Evolutionary conservation across 2,888 invertebrate genomes (phyloP), one percentile per base, ranked within the genome.

Genomic region (Iphiclides podalirius): DNA sequence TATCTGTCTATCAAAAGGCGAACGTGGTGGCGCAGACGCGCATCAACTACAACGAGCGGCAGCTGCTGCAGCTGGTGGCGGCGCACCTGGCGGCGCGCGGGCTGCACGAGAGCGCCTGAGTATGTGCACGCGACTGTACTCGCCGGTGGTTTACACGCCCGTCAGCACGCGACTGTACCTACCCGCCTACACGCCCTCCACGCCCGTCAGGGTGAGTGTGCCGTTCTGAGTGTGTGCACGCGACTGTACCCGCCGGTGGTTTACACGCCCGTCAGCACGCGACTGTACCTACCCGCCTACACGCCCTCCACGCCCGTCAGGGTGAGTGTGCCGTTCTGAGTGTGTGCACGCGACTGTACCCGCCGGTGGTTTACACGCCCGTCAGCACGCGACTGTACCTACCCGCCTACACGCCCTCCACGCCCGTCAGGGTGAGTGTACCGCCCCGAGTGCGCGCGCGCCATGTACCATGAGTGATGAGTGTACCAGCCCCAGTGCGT

Each of bases 21-120:
- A 97, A 97, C 79, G 96, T 99, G 36, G 97, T 99, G 0, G 98
- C 98, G 0, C 97, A 98, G 80, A 99, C 99, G 0, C 93, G 95
- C 56, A 98, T 99, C 52, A 94, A 94, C 67, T 99, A 96, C 90
- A 97, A 98, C 79, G 96, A 97, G 74, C 93, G 94, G 36, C 98
- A 99, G 77, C 87, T 99, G 26, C 92, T 97, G 60, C 96, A 97
- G 74, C 87, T 99, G 8, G 97, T 99, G 38, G 93, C 96, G 67
- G 94, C 96, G 48, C 98, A 98, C 85, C 89, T 99, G 44, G 72
- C 92, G 23, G 91, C 92, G 1, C 93, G 95, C 63, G 98, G 96
- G 0, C 90, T 95, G 41, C 52, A 71, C 0, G 94, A 94, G 44
- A 92, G 95, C 9, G 97, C 98, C 90, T 0, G 84, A 90, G 41